phyloP scores from a whole-genome alignment of 2,797 vertebrate species.

The Odontamblyopus rebecca region DNA sequence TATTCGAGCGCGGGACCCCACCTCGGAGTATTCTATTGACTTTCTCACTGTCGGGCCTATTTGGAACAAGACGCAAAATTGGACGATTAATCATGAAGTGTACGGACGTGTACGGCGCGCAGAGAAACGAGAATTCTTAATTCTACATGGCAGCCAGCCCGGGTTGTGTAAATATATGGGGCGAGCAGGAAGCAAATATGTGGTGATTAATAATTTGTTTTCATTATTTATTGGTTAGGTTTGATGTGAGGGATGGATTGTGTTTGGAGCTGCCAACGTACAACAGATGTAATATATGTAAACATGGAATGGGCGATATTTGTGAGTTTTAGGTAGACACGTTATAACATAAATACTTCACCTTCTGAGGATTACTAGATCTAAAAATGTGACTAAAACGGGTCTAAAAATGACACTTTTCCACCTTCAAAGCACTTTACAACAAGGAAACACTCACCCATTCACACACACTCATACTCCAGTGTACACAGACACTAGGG shows the following conservation, averaged over 20 bases:
- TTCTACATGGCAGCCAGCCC: background rate
- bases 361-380: no score
- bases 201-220: background rate
- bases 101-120: slow-evolving; percentile 10
- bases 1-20: slow-evolving; percentile 27
- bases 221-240: background rate
- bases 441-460: no score
- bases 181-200: background rate
- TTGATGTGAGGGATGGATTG: no score
- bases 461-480: no score
- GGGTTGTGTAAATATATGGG: background rate
- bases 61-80: slow-evolving; percentile 40
- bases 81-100: slow-evolving; percentile 21
- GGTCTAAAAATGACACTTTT: no score
- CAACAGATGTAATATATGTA: background rate
- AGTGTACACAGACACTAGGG: no score
- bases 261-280: background rate
- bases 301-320: background rate
- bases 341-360: no score
- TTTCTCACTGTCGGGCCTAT: slow-evolving; percentile 33
- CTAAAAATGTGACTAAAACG: no score
- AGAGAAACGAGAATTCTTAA: background rate
- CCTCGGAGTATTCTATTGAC: slow-evolving; percentile 49
- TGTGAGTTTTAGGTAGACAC: background rate
- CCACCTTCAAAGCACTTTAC: no score